A percentile compares a stretch with the other conserved stretches of the same genome.
These are phyloP conservation scores for Pavo muticus DNA, from an alignment of 2,113 vertebrate genomes.

Conservation along the genomic window DNA sequence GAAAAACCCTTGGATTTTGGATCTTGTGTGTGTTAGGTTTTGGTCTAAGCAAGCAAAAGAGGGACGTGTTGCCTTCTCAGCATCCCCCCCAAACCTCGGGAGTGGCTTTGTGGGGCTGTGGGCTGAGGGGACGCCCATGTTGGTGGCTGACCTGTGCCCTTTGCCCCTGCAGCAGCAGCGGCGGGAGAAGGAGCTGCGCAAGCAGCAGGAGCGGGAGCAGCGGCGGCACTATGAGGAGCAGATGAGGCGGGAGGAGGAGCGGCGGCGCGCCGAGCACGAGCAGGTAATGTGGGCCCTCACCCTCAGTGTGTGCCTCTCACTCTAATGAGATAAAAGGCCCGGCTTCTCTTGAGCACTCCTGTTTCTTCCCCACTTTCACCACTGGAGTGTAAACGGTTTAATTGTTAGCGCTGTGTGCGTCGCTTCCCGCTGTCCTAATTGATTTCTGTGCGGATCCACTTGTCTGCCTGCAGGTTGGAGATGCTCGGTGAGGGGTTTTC, in stretches of 20 bases:
- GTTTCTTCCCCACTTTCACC: background rate
- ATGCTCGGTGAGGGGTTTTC: background rate
- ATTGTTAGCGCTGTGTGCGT: background rate
- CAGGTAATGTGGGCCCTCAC: slow-evolving; percentile 79
- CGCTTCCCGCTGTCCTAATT: background rate
- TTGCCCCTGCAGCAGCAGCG: slow-evolving; percentile 88
- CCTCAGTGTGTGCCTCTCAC: background rate
- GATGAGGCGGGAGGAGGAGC: slow-evolving; percentile 93
- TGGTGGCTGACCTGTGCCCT: background rate
- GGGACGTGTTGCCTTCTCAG: background rate
- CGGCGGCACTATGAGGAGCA: slow-evolving; percentile 94
- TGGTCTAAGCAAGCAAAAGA: background rate
- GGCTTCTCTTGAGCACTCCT: background rate
- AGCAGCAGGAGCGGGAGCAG: slow-evolving; percentile 98
- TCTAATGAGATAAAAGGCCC: slow-evolving; percentile 13
- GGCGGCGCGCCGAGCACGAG: slow-evolving; percentile 93
- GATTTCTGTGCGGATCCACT: slow-evolving; percentile 5
- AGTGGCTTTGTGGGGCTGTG: background rate
- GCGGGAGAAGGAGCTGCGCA: slow-evolving; percentile 93
- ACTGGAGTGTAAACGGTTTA: slow-evolving; percentile 45
- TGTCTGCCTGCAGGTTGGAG: background rate
- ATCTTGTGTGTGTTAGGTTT: slow-evolving; percentile 3
- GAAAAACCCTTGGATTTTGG: background rate
- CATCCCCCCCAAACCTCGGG: accelerated
- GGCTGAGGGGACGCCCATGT: background rate